These are phyloP conservation scores for Pseudoips prasinana DNA, from an alignment of 2,888 invertebrate genomes.

Conservation along the genomic window DNA sequence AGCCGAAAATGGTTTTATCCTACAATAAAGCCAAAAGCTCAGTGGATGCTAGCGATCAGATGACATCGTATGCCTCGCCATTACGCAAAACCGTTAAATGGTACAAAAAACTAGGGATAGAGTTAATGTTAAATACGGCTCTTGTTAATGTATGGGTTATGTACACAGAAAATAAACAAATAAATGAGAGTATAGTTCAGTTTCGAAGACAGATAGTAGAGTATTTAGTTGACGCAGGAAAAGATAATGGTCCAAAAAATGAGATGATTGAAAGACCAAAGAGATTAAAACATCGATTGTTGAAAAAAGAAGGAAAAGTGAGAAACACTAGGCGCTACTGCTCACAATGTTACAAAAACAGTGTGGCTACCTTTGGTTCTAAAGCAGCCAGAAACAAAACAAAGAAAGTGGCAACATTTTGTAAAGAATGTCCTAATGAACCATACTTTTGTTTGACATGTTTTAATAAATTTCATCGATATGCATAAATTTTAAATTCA, in stretches of 20 bases:
- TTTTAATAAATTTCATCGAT: too few species aligned
- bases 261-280: conserved; percentile 10
- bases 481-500: too few species aligned
- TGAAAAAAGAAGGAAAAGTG: conserved; percentile 8
- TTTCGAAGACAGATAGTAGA: not conserved
- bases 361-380: conserved; percentile 3
- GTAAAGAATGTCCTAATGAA: not conserved
- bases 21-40: not conserved
- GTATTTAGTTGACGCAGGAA: not conserved
- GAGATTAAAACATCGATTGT: conserved; percentile 12
- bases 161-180: not conserved
- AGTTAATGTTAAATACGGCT: not conserved
- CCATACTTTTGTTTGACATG: not conserved
- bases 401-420: conserved; percentile 9
- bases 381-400: conserved; percentile 14
- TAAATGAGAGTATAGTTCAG: not conserved
- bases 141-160: too few species aligned
- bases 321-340: conserved; percentile 7
- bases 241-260: not conserved
- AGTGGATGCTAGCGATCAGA: not conserved
- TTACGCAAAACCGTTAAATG: not conserved
- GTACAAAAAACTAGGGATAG: not conserved
- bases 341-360: conserved; percentile 8
- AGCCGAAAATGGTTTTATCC: not conserved
- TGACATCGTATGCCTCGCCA: not conserved